Percentiles rank a stretch among this genome's conserved stretches.
Conservation (phyloP, 2,888 invertebrate genomes). For the Drosophila aldrichi region DNA sequence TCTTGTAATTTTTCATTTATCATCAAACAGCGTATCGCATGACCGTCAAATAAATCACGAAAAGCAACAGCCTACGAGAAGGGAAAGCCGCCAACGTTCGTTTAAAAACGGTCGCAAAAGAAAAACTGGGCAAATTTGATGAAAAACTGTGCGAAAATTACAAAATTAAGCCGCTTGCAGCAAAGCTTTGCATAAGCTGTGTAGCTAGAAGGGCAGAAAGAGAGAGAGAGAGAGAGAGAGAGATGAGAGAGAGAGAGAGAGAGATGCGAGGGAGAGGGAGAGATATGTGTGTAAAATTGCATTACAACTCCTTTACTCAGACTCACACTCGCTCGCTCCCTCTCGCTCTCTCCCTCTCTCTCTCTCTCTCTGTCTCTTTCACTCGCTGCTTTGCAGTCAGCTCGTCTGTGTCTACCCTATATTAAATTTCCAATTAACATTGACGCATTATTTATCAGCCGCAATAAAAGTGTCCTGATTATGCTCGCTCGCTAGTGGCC, state of each 20-base stretch:
- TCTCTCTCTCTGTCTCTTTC: background rate
- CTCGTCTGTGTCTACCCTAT: conserved; percentile 33
- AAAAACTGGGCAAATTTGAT: conserved; percentile 19
- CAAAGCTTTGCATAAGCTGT: conserved; percentile 1
- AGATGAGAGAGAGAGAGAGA: background rate
- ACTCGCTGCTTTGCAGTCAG: background rate
- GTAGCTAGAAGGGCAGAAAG: too few species aligned
- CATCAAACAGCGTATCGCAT: conserved; percentile 52
- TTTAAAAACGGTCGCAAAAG: conserved; percentile 6
- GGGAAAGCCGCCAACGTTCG: background rate
- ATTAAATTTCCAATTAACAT: conserved; percentile 84
- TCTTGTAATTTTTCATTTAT: conserved; percentile 47
- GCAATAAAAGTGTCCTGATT: conserved; percentile 82
- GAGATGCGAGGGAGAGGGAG: too few species aligned
- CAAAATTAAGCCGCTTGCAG: conserved; percentile 30
- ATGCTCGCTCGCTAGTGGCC: conserved; percentile 42
- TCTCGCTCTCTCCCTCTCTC: background rate
- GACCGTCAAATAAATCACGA: conserved; percentile 56
- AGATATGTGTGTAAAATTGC: background rate
- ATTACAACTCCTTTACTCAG: background rate
- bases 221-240: background rate
- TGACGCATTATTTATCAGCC: conserved; percentile 79
- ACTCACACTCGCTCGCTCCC: too few species aligned
- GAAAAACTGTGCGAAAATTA: conserved; percentile 9
- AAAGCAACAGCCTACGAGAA: background rate